Base-by-base conservation (phyloP, 2,113 vertebrate species). In the Lucifuga dentata region DNA sequence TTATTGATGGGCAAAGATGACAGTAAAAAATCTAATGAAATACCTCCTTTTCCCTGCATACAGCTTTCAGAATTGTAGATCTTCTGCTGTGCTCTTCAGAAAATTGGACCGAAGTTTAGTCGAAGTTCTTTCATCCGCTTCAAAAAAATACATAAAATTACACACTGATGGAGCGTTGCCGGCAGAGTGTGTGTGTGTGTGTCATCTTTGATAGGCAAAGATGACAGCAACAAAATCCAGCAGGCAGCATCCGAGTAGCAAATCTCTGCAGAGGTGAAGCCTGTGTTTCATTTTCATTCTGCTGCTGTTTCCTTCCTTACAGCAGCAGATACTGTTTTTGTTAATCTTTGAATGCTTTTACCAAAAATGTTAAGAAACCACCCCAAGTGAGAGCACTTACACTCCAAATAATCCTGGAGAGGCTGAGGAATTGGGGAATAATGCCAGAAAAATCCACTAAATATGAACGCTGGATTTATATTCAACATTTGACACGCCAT, bases 41-140 rank as follows among this genome's bases (percentile, higher is more conserved):
- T n/a, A n/a, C n/a, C n/a, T n/a, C n/a, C n/a, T n/a, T n/a, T n/a
- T n/a, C n/a, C n/a, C n/a, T n/a, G n/a, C n/a, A n/a, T n/a, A n/a
- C n/a, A n/a, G n/a, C n/a, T n/a, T n/a, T n/a, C n/a, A n/a, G n/a
- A n/a, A n/a, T n/a, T n/a, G n/a, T n/a, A 2, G 12, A 41, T 33
- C 19, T 48, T 44, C 52, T 19, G 46, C 20, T 69, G 35, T 19
- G 48, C 40, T 40, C 52, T 36, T 65, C 8, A 48, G 43, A 49
- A 64, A 45, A 43, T 55, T 59, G 2, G 20, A 32, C 17, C 11
- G 1, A 11, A n/a, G n/a, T n/a, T n/a, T n/a, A 71, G 76, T 71
- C 16, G 3, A 26, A 59, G 33, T 33, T 64, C 48, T 78, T 73
- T 81, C 55, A 72, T 77, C 64, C 40, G 33, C 35, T 15, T 67